A percentile compares a stretch with the other conserved stretches of the same genome.
Conservation (phyloP, 1,140 invertebrate genomes). For the Ladona fulva region DNA sequence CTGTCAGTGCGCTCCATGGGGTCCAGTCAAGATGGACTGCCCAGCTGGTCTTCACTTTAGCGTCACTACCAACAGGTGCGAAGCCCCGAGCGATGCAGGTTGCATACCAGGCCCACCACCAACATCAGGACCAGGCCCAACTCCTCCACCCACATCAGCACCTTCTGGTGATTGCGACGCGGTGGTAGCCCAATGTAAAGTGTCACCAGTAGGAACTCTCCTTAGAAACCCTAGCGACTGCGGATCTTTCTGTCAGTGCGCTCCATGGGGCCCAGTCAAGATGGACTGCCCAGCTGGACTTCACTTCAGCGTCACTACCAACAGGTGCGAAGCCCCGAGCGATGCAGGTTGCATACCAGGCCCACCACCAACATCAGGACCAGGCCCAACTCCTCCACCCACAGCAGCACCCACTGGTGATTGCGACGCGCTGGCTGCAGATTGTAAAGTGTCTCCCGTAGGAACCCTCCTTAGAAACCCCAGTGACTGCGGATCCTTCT, state of each 20-base stretch:
- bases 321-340: constrained; percentile 28
- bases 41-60: constrained; percentile 26
- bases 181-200: no score
- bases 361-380: neutral
- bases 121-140: neutral
- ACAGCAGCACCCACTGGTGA: neutral
- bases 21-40: constrained; percentile 17
- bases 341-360: constrained; percentile 19
- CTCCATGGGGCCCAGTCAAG: constrained; percentile 22
- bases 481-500: constrained; percentile 30
- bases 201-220: neutral
- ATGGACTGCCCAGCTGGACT: constrained; percentile 24
- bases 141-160: neutral
- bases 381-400: neutral
- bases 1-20: constrained; percentile 31
- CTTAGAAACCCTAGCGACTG: constrained; percentile 26
- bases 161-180: neutral
- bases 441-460: neutral
- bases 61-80: constrained; percentile 25
- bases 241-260: constrained; percentile 31
- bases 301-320: constrained; percentile 24
- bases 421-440: no score
- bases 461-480: constrained; percentile 20
- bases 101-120: constrained; percentile 5
- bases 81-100: constrained; percentile 25